Base-by-base conservation (phyloP, 2,113 vertebrate genomes). In the Macquaria ambigua region DNA sequence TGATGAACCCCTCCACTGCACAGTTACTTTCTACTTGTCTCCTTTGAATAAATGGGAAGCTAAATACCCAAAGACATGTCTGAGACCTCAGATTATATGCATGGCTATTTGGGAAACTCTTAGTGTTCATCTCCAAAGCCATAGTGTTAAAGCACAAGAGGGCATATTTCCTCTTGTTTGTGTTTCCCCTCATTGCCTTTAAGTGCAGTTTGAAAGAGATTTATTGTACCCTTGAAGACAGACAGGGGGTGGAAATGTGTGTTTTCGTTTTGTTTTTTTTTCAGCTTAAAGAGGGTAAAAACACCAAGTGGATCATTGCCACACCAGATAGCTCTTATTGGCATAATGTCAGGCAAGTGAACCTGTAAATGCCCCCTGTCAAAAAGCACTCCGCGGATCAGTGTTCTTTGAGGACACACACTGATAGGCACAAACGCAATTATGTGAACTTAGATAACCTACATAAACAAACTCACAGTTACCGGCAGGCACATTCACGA, bases 321-420 rank as follows among this genome's bases (percentile, higher is more conserved):
- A 72, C 76, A 53, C 52, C 72, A 66, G 69, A 82, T 75, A 37
- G 80, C 86, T 89, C 74, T 76, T 84, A 87, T 84, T 82, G 83
- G 71, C 41, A 68, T 92, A 82, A 89, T 89, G 86, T 69, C 28
- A 34, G 59, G 6, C 75, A 63, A 56, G 78, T 80, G 73, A 77
- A 48, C 23, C 79, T 79, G 55, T 81, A 92, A 90, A 87, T 82
- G 56, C 83, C 75, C 84, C 76, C 79, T 92, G 87, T 92, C 91
- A 86, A 71, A 89, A 90, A 89, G 85, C 82, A 89, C 89, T 91
- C 85, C 66, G 48, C 1, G 9, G 79, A 77, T 84, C 58, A 8
- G 75, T 59, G 62, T 74, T 67, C 64, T 87, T 84, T 81, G 16
- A 89, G 74, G 85, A 89, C 62, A 71, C 25, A n/a, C 53, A n/a